Percentiles rank a stretch among this genome's conserved stretches.
phyloP scores from a whole-genome alignment of 1,140 invertebrate genomes.

The Whitmania pigra region DNA sequence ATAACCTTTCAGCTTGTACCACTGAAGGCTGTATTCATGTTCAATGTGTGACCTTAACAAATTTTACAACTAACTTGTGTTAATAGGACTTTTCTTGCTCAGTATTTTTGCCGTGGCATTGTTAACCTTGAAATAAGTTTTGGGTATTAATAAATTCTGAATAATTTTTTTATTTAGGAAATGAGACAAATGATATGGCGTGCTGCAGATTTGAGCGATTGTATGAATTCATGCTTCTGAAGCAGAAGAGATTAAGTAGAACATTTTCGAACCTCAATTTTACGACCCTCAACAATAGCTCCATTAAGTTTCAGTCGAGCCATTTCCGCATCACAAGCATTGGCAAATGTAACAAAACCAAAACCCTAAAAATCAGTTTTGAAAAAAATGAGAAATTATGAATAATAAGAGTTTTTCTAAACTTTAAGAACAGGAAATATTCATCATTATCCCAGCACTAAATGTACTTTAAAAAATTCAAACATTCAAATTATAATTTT shows the following conservation, averaged over 20 bases:
- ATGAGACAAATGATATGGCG: neutral
- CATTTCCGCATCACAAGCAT: slow-evolving; percentile 96
- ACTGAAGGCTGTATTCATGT: neutral
- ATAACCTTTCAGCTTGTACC: too few species aligned
- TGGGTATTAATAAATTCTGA: too few species aligned
- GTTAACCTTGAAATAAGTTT: slow-evolving; percentile 11
- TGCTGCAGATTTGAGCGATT: too few species aligned
- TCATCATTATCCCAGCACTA: neutral
- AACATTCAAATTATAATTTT: neutral
- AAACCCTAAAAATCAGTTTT: slow-evolving; percentile 8
- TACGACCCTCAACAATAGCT: slow-evolving; percentile 99
- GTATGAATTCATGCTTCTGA: too few species aligned
- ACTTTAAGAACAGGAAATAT: neutral
- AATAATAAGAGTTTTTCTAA: neutral
- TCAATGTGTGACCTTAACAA: neutral
- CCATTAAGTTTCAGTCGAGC: slow-evolving; percentile 99
- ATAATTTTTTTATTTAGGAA: too few species aligned
- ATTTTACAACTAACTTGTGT: neutral
- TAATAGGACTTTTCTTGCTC: slow-evolving; percentile 14
- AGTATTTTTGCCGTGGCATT: slow-evolving; percentile 14
- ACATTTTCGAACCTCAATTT: slow-evolving; percentile 75
- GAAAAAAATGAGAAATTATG: neutral
- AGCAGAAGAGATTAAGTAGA: too few species aligned
- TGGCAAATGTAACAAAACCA: slow-evolving; percentile 98
- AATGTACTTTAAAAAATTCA: too few species aligned